Conservation (phyloP, 2,113 vertebrate species). For the Mobula birostris region DNA sequence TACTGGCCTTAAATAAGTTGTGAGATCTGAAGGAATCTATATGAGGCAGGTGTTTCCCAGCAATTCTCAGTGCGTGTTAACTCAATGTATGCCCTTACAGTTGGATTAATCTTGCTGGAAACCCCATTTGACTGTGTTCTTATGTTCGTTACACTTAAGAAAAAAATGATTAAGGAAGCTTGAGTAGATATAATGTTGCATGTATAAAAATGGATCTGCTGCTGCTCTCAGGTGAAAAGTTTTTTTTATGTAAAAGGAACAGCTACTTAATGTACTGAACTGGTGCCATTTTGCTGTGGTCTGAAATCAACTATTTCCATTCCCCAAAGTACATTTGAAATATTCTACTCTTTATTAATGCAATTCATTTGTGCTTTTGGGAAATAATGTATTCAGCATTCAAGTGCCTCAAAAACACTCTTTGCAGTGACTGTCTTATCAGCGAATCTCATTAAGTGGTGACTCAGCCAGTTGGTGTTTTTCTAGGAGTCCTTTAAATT, state of each 20-base stretch:
- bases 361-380: conserved; percentile 13
- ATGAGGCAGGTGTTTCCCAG: too few species aligned
- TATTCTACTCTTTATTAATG: background rate
- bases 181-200: background rate
- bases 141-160: background rate
- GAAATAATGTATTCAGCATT: conserved; percentile 17
- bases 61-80: too few species aligned
- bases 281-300: background rate
- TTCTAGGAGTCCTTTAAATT: conserved; percentile 1
- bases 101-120: too few species aligned
- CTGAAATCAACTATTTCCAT: background rate
- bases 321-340: conserved; percentile 4
- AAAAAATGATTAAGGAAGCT: background rate
- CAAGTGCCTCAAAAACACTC: conserved; percentile 7
- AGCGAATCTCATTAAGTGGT: conserved; percentile 23
- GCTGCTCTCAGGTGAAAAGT: background rate
- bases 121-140: background rate
- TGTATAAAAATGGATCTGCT: background rate
- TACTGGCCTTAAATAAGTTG: too few species aligned
- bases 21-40: too few species aligned
- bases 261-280: background rate
- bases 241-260: background rate
- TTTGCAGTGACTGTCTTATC: background rate
- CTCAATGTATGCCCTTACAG: too few species aligned
- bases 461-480: background rate